Conservation (phyloP, 37 sponge, comb jelly and placozoan genomes). For the Corticium candelabrum region DNA sequence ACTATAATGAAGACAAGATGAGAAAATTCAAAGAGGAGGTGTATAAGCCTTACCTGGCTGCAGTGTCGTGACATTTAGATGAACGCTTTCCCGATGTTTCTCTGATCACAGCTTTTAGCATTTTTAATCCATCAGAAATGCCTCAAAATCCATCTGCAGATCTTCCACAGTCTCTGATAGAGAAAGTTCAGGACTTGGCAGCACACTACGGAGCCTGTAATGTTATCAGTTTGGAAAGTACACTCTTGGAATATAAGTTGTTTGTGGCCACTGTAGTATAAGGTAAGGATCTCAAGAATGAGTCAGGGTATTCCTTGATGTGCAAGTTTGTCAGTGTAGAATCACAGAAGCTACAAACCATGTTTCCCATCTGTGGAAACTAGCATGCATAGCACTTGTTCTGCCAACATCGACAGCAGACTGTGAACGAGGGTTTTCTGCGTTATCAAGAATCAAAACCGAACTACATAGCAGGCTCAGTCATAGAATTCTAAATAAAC, state of each 20-base stretch:
- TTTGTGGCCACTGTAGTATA: too few relatives aligned
- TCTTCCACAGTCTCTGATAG: too few relatives aligned
- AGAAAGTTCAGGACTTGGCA: too few relatives aligned
- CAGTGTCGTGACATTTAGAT: background rate
- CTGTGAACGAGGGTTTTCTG: conserved; percentile 26
- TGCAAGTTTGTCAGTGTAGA: too few relatives aligned
- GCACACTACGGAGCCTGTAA: too few relatives aligned
- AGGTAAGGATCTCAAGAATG: too few relatives aligned
- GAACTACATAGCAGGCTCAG: conserved; percentile 9
- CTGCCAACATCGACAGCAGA: conserved; percentile 16
- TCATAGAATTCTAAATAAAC: background rate
- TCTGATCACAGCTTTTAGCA: background rate
- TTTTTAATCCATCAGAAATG: too few relatives aligned
- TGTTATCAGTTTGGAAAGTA: too few relatives aligned
- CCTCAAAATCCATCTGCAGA: too few relatives aligned
- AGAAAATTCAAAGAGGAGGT: background rate
- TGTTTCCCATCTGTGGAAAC: conserved; percentile 12
- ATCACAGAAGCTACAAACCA: too few relatives aligned
- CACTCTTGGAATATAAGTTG: background rate
- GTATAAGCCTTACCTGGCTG: background rate
- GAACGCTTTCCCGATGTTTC: background rate
- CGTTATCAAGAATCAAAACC: conserved; percentile 11
- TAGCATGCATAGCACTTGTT: conserved; percentile 16
- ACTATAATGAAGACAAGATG: background rate
- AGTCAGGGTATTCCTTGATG: too few relatives aligned